Base-by-base conservation (phyloP, 2,113 vertebrate species). In the Alethe diademata region DNA sequence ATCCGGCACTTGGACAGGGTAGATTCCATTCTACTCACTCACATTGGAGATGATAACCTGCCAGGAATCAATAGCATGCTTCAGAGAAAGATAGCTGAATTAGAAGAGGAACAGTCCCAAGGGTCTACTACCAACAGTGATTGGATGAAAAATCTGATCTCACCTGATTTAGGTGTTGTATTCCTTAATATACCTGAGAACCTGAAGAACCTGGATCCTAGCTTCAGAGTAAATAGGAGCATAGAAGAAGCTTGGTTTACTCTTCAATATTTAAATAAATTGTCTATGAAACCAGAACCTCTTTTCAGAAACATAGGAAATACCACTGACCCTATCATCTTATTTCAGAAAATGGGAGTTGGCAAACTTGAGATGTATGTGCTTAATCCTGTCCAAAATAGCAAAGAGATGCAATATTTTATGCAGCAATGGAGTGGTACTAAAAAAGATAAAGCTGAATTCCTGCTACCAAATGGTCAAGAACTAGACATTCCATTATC, bases 271-370 rank as follows among this genome's bases (percentile, higher is more conserved):
- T 97, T 99, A 89, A 98, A 97, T 92, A 99, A 99, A 91, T 91
- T 99, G 71, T 99, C 98, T 92, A 98, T 99, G 97, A 99, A 98
- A 91, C 98, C 98, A 58, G 99, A 99, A 92, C 98, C 99, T 97
- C 98, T 99, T 26, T 98, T 98, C 81, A 98, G 98, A 96, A 98
- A 97, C 33, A 88, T 97, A 6, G 98, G 99, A 86, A 99, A 98
- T 96, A 91, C 98, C 8, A 98, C 98, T 66, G 99, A 99, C 40
- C 99, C 99, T 29, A 98, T 99, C 35, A 99, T 98, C 94, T 98
- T 99, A 78, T 99, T 99, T 96, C 98, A 99, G 97, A 99, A 99
- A 97, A 99, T 99, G 99, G 99, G 99, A 31, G 99, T 99, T 12
- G 99, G 99, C 12, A 99, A 99, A 58, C 98, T 99, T 58, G 99